These are phyloP conservation scores for Toxotes jaculatrix DNA, from an alignment of 2,113 vertebrate genomes.

Conservation along the genomic window DNA sequence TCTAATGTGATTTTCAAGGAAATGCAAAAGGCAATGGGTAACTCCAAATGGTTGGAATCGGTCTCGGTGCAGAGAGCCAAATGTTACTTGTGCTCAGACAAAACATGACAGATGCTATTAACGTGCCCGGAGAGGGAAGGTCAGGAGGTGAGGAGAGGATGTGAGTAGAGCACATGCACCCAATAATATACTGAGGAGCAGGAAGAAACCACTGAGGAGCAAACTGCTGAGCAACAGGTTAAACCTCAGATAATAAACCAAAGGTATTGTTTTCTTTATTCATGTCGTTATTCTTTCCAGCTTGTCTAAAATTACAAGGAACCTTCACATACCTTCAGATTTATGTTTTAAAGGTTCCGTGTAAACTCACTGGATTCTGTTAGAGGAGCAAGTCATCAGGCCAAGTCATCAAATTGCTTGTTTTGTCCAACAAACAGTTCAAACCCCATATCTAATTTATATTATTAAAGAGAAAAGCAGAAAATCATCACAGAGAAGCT, in stretches of 20 bases:
- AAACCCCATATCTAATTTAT: too few relatives aligned
- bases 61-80: slow-evolving; percentile 59
- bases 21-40: slow-evolving; percentile 42
- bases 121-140: slow-evolving; percentile 54
- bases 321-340: background rate
- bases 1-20: slow-evolving; percentile 55
- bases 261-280: background rate
- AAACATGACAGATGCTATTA: slow-evolving; percentile 73
- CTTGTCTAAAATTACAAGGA: background rate
- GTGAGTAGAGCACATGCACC: slow-evolving; percentile 50
- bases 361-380: slow-evolving; percentile 14
- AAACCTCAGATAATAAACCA: background rate
- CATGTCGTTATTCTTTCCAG: background rate
- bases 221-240: slow-evolving; percentile 19
- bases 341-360: slow-evolving; percentile 3
- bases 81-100: slow-evolving; percentile 62
- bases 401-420: too few relatives aligned
- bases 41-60: slow-evolving; percentile 63
- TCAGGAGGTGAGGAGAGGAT: slow-evolving; percentile 59
- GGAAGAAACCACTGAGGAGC: slow-evolving; percentile 9
- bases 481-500: too few relatives aligned
- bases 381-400: slow-evolving; percentile 15
- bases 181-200: slow-evolving; percentile 8
- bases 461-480: too few relatives aligned
- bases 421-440: too few relatives aligned